Percentiles rank a stretch among this genome's conserved stretches.
Conservation (phyloP, 2,888 invertebrate species). For the Hetaerina titia region DNA sequence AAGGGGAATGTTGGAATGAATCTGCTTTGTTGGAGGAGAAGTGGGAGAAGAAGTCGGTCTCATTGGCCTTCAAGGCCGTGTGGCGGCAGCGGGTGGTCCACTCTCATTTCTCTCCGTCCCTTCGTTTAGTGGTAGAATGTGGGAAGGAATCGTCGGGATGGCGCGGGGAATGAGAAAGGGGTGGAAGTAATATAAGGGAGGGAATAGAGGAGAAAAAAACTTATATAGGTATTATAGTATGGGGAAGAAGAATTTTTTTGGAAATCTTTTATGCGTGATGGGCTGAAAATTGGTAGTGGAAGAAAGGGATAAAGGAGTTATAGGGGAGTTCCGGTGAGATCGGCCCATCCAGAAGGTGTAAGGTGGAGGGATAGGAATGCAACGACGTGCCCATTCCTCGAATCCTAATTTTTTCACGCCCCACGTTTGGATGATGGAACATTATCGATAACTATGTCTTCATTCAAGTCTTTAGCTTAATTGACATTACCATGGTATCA, state of each 20-base stretch:
- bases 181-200: not conserved
- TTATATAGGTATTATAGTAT: not conserved
- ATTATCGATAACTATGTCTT: not conserved
- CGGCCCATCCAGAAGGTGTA: not conserved
- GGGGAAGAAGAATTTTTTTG: not conserved
- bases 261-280: not conserved
- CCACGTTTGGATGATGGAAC: not conserved
- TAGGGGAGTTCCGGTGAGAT: not conserved
- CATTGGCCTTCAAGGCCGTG: conserved; percentile 59
- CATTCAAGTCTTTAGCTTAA: not conserved
- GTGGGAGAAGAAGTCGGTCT: conserved; percentile 44
- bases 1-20: conserved; percentile 17
- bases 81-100: conserved; percentile 62
- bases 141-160: conserved; percentile 8
- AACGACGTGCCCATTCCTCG: not conserved
- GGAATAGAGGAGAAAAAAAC: not conserved
- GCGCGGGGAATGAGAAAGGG: not conserved
- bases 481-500: not conserved
- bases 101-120: not conserved
- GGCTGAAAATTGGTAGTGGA: not conserved
- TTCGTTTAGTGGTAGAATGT: conserved; percentile 37
- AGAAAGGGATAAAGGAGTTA: not conserved
- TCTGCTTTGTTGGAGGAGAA: conserved; percentile 17
- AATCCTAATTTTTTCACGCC: not conserved
- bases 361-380: not conserved